Conservation (phyloP, 2,797 vertebrate genomes). For the Syndactyla subalaris region DNA sequence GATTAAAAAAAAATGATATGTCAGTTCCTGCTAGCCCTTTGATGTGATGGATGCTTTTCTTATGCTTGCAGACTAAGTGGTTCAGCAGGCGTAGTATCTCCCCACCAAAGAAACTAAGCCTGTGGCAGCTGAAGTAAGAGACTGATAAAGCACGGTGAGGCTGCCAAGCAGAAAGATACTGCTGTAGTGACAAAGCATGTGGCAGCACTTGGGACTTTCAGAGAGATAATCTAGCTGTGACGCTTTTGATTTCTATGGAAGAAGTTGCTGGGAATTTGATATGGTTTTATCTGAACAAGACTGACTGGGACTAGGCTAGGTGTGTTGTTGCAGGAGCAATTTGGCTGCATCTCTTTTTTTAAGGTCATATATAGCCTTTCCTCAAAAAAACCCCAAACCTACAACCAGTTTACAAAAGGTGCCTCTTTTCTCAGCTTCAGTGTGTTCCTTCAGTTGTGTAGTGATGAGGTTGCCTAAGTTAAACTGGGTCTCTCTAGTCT, state of each 20-base stretch:
- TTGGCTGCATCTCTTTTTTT: background rate
- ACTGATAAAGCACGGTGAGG: background rate
- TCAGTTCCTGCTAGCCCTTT: background rate
- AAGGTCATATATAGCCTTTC: background rate
- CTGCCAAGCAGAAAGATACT: slow-evolving; percentile 35
- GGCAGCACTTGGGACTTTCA: background rate
- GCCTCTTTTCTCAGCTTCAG: background rate
- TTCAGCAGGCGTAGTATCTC: background rate
- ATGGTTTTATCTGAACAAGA: background rate
- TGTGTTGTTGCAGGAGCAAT: background rate
- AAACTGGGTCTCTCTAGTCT: background rate
- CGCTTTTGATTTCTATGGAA: background rate
- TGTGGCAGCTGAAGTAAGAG: background rate
- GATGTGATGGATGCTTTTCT: background rate
- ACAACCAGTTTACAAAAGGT: background rate
- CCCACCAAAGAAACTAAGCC: background rate
- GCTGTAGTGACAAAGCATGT: slow-evolving; percentile 2
- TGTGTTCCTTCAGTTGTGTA: background rate
- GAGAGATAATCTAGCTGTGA: background rate
- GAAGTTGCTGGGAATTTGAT: background rate
- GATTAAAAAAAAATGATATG: background rate
- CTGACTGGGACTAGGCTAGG: background rate
- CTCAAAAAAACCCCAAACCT: background rate
- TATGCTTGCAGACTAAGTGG: background rate
- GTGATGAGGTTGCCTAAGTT: background rate